Evolutionary conservation across 2,797 vertebrate species (phyloP).

Genomic region (Phataginus tetradactyla): DNA sequence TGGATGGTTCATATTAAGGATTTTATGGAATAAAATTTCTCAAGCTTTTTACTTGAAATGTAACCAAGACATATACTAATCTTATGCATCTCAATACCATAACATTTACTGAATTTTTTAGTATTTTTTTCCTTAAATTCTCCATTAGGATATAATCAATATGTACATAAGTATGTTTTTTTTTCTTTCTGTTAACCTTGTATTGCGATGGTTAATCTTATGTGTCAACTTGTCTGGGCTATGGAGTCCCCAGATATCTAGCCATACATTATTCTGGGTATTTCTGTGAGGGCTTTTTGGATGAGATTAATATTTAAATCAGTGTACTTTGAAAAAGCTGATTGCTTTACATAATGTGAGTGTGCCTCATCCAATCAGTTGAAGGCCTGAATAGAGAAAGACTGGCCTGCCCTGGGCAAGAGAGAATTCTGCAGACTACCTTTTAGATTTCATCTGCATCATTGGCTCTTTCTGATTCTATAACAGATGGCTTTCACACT

Average conservation of each 20-base stretch:
- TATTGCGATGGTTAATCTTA: not conserved
- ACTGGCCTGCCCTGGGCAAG: not conserved
- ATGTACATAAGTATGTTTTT: not conserved
- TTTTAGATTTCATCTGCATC: not conserved
- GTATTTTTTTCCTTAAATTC: not conserved
- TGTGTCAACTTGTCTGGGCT: not conserved
- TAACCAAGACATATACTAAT: not conserved
- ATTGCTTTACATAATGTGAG: not conserved
- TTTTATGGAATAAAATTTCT: not conserved
- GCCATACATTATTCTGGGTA: not conserved
- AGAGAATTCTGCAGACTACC: not conserved
- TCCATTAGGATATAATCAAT: not conserved
- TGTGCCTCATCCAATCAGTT: not conserved
- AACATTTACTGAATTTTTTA: not conserved
- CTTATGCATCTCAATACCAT: not conserved
- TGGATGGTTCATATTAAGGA: not conserved
- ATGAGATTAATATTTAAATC: not conserved
- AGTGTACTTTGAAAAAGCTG: not conserved
- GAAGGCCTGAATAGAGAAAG: not conserved
- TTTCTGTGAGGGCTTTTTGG: not conserved
- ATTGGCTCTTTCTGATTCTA: not conserved
- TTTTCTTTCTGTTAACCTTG: too few species aligned
- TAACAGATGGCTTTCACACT: not conserved
- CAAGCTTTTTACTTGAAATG: not conserved
- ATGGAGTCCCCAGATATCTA: not conserved